Percentiles rank a stretch among this genome's conserved stretches.
These are phyloP conservation scores for Byasa hedistus DNA, from an alignment of 2,888 invertebrate genomes.

Conservation along the genomic window DNA sequence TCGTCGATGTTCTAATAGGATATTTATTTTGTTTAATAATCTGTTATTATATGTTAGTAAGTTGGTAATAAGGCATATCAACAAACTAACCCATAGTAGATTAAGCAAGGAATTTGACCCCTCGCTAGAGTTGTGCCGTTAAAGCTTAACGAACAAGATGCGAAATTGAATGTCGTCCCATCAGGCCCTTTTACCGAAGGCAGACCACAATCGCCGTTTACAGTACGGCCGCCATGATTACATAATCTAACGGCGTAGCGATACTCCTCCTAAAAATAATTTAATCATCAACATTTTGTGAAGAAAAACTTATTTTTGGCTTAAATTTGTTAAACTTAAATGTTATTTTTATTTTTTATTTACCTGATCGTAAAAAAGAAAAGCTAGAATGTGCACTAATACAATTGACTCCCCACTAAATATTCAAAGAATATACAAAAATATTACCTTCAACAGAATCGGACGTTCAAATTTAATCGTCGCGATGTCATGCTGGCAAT, in stretches of 20 bases:
- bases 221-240: conserved; percentile 94
- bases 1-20: conserved; percentile 43
- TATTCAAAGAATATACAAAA: not conserved
- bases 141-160: conserved; percentile 94
- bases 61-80: too few relatives aligned
- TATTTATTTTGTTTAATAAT: not conserved
- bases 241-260: conserved; percentile 94
- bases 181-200: conserved; percentile 94
- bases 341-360: too few relatives aligned
- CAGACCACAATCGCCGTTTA: conserved; percentile 96
- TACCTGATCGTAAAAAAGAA: too few relatives aligned
- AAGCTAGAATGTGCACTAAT: too few relatives aligned
- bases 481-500: conserved; percentile 92
- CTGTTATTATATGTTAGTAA: not conserved
- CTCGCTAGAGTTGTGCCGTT: conserved; percentile 97
- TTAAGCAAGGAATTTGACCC: conserved; percentile 95
- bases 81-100: conserved; percentile 87
- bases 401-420: too few relatives aligned
- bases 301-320: not conserved
- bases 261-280: conserved; percentile 84
- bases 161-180: conserved; percentile 93
- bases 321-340: too few relatives aligned
- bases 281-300: not conserved
- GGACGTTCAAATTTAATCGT: conserved; percentile 95
- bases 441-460: conserved; percentile 87